Conservation (phyloP, 2,113 vertebrate species). For the Herpailurus yagouaroundi region DNA sequence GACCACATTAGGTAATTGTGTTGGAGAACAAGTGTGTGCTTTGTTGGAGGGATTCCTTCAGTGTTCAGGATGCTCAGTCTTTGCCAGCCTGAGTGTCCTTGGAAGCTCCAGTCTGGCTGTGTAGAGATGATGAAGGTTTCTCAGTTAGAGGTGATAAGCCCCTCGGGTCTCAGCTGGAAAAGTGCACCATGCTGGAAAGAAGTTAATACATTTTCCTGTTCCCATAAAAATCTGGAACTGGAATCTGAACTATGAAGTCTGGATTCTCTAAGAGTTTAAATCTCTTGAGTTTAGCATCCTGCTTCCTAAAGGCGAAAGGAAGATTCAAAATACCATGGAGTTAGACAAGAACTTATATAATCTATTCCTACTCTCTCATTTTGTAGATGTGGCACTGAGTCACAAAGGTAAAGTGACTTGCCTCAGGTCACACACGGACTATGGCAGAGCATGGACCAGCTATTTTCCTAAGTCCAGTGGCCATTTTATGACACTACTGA, state of each 20-base stretch:
- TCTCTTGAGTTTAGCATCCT: not conserved
- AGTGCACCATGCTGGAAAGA: not conserved
- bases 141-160: not conserved
- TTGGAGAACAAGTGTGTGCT: not conserved
- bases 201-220: not conserved
- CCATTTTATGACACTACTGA: not conserved
- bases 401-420: not conserved
- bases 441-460: not conserved
- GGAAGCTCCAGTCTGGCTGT: not conserved
- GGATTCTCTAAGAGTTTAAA: slow-evolving; percentile 43
- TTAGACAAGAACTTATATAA: not conserved
- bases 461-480: not conserved
- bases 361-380: not conserved
- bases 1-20: not conserved
- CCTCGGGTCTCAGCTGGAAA: not conserved
- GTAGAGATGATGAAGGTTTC: not conserved
- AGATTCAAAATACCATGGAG: not conserved
- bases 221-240: not conserved
- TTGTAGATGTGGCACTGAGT: not conserved
- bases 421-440: not conserved
- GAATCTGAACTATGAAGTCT: not conserved
- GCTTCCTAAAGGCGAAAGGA: not conserved
- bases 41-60: not conserved
- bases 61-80: not conserved
- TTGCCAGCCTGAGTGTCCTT: not conserved